Base-by-base conservation (phyloP, 1,140 invertebrate species). In the Cataglyphis hispanica region DNA sequence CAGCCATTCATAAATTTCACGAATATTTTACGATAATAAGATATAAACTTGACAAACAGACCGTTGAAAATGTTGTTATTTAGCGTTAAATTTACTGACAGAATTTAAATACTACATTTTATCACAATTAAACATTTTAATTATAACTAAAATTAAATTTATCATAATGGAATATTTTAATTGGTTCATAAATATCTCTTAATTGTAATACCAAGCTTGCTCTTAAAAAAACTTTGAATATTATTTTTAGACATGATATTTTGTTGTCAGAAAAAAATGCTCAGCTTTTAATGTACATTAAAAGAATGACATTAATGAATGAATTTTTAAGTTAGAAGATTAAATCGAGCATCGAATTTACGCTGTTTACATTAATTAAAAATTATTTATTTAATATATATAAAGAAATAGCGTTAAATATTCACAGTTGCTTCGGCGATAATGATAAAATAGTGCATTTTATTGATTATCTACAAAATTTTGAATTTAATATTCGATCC, bases 321-420 rank as follows among this genome's bases (percentile, higher is more conserved):
- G 34, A 60, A 74, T 46, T 72, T 50, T 43, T 72, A 58, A 72
- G 43, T 74, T 60, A 69, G 13, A 16, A 16, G 13, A 72, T 60
- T 72, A 81, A 37, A 34, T 43, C 10, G 6, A 37, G 37, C 37
- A 50, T 66, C 37, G 1, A 25, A 40, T 66, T 43, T 8, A 31
- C n/a, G 10, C 16, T 63, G 34, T 16, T 37, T 7, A 1, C 31
- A n/a, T 31, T 25, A 81, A 81, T 81, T 81, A 72, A 60, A 58
- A 50, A 1, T 7, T 70, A 70, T 67, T 78, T 37, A 72, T 25
- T n/a, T n/a, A 74, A 58, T 74, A 58, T n/a, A n/a, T 72, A 31
- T 31, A 22, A 46, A 27, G 4, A 60, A 69, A 19, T n/a, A 4
- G 25, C 16, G 31, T 50, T 58, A 69, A 81, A 10, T 31, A 1